Conservation (phyloP, 2,797 vertebrate species). For the Paratrypauchen microcephalus region DNA sequence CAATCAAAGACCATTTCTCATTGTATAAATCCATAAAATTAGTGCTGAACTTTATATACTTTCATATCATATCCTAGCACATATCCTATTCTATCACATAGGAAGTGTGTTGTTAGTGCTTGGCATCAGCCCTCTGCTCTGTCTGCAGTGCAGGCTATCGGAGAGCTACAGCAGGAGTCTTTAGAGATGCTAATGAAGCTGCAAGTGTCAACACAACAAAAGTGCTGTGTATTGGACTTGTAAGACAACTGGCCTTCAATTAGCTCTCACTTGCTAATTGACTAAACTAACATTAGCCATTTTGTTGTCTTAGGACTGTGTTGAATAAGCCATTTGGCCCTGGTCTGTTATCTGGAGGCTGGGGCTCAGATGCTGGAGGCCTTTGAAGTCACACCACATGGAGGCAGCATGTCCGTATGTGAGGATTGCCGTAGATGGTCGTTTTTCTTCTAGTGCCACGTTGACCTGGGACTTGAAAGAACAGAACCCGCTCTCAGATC, state of each 20-base stretch:
- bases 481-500: slow-evolving; percentile 52
- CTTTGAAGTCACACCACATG: slow-evolving; percentile 75
- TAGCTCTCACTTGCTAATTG: slow-evolving; percentile 44
- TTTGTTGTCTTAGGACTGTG: slow-evolving; percentile 29
- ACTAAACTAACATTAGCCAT: slow-evolving; percentile 35
- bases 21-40: no score
- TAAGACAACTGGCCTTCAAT: slow-evolving; percentile 33
- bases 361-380: slow-evolving; percentile 41
- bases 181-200: slow-evolving; percentile 25
- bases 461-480: slow-evolving; percentile 70
- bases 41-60: no score
- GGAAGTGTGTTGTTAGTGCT: no score
- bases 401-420: slow-evolving; percentile 71
- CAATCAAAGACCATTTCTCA: no score
- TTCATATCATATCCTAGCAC: no score
- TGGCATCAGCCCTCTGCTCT: neutral
- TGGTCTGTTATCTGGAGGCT: slow-evolving; percentile 2
- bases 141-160: neutral
- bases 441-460: slow-evolving; percentile 46
- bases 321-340: slow-evolving; percentile 25
- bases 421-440: slow-evolving; percentile 49
- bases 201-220: slow-evolving; percentile 27
- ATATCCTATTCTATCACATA: no score
- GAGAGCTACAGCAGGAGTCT: slow-evolving; percentile 6
- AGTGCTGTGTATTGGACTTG: slow-evolving; percentile 31